Conservation (phyloP, 1,140 invertebrate species). For the Drosophila nikananu region DNA sequence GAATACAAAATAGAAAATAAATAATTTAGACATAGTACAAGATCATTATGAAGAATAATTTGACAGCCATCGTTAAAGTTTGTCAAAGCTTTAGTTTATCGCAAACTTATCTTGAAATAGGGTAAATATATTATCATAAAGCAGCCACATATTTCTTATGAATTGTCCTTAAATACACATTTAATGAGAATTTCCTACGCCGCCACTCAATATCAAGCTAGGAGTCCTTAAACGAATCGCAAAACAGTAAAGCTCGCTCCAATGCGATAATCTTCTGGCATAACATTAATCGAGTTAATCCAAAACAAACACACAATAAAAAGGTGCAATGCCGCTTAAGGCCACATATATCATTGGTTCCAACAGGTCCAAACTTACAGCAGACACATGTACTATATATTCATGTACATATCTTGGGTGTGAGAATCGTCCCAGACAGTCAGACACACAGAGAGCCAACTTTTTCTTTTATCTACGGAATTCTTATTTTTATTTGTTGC, state of each 20-base stretch:
- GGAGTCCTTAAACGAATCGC: neutral
- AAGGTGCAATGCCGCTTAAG: conserved; percentile 38
- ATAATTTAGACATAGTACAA: no score
- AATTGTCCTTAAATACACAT: neutral
- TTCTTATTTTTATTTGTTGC: conserved; percentile 62
- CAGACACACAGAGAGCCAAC: conserved; percentile 42
- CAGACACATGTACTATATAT: conserved; percentile 26
- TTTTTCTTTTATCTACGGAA: conserved; percentile 70
- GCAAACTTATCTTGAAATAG: neutral
- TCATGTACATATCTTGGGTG: conserved; percentile 23
- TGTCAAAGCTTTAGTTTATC: no score
- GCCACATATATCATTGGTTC: conserved; percentile 38
- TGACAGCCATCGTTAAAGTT: no score
- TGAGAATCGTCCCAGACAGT: conserved; percentile 32
- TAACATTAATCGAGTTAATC: conserved; percentile 42
- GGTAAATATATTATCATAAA: neutral
- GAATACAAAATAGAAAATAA: no score
- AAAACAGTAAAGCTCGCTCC: no score
- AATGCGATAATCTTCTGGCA: conserved; percentile 6
- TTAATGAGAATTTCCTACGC: neutral
- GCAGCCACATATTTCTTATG: neutral
- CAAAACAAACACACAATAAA: conserved; percentile 39
- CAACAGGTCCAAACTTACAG: conserved; percentile 66
- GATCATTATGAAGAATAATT: no score
- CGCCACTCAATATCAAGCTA: neutral